Base-by-base conservation (phyloP, 2,888 invertebrate species). In the Diplazon laetatorius region DNA sequence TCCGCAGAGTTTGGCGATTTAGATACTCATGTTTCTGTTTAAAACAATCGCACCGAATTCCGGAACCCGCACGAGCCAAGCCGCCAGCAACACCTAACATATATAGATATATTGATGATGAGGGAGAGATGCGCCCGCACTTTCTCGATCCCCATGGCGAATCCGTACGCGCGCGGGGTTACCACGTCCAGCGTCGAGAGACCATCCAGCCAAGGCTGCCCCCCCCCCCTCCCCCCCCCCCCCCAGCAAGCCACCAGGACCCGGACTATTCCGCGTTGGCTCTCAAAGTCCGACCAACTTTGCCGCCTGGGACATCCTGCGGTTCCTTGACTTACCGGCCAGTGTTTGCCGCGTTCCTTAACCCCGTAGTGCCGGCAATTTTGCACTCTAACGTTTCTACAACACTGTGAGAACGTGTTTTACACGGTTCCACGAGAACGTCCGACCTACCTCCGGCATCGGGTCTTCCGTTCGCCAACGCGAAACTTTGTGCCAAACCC, bases 241-340 rank as follows among this genome's bases (percentile, higher is more conserved):
- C n/a, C n/a, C 59, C 6, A 25, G 30, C 42, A 44, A 42, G 55
- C 55, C 52, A 30, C 59, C 20, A 37, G n/a, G 16, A 12, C 12
- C n/a, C 25, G 9, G 68, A 63, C 63, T 63, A 72, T 73, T 73
- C 50, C 35, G 48, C 52, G 63, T 55, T 69, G 57, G 63, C 63
- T 69, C 63, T 73, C 73, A 62, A 46, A 44, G 69, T 69, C 59
- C 69, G 73, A 78, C 37, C 63, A 73, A 73, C 69, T 78, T 78
- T 70, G 73, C 69, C 77, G 57, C 63, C 63, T 59, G 77, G 73
- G 73, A 78, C 77, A 70, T 78, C 59, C 77, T 78, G 77, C 73
- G 77, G 77, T 77, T 77, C 57, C 77, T 77, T 77, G 77, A 77
- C 77, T 77, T 77, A 73, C 77, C 73, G 77, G 63, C 73, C 77